Evolutionary conservation across 2,797 vertebrate genomes (phyloP), one percentile per base, ranked within the genome.

Genomic region (Petrocephalus sullivani): DNA sequence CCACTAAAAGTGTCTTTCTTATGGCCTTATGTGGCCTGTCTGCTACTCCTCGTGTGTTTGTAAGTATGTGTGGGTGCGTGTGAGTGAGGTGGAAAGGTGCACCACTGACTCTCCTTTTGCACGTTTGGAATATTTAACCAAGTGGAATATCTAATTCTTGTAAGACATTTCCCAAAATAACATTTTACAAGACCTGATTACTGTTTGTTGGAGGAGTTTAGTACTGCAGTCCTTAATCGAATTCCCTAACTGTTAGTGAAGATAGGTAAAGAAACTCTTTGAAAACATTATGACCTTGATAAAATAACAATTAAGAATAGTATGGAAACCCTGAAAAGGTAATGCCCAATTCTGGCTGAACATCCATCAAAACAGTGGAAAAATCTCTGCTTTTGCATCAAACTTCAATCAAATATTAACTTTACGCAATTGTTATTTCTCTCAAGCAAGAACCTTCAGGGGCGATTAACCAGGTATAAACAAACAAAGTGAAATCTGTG

Each of bases 261-360:
- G 33, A 6, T 37, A 46, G 41, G 37, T 46, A 78, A 46, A 78
- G 37, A 37, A 78, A 41, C 71, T 78, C 37, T 37, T 49, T 81
- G 41, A 81, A 46, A 46, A 81, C 49, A 81, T 49, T 49, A 81
- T n/a, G 37, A 21, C 75, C 41, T 8, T 1, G 75, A 81, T 71
- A 71, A 71, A 71, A 71, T 71, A 71, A 16, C 67, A 71, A 71
- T 49, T 81, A n/a, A 81, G 41, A 1, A 75, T 41, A 75, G 4
- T 1, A 71, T 37, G 33, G 16, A 49, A 49, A 19, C 49, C 46
- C 21, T 71, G 67, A 33, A 71, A 37, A 46, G 87, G 89, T 91
- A 93, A 93, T 93, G 91, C 89, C 90, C 87, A 21, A 93, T 93
- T 94, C 89, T 90, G 5, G 90, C 90, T 89, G 84, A 92, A 91